Conservation (phyloP, 1,140 invertebrate genomes). For the Amyelois transitella region DNA sequence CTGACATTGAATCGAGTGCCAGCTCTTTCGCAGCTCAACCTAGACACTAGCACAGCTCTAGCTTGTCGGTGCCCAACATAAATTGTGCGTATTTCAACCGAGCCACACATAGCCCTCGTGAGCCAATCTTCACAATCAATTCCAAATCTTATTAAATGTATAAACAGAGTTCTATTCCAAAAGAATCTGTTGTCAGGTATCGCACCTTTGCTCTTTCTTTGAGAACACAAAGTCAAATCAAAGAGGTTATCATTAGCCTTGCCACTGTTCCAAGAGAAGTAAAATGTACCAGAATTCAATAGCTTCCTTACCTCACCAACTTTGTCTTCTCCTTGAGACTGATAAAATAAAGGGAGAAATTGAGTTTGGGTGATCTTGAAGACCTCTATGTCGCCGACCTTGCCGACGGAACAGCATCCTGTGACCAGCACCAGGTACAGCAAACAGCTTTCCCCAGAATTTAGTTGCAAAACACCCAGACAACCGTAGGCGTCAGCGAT, state of each 20-base stretch:
- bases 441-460: constrained; percentile 87
- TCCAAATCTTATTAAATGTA: constrained; percentile 92
- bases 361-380: constrained; percentile 94
- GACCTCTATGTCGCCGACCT: constrained; percentile 94
- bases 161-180: constrained; percentile 96
- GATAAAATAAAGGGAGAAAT: constrained; percentile 90
- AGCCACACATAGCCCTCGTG: constrained; percentile 95
- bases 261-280: constrained; percentile 87
- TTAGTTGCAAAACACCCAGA: constrained; percentile 90
- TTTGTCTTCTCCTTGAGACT: constrained; percentile 81
- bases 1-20: constrained; percentile 98
- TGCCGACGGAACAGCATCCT: constrained; percentile 95
- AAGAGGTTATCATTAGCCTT: constrained; percentile 73
- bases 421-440: constrained; percentile 95
- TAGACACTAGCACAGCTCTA: constrained; percentile 93
- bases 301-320: constrained; percentile 89
- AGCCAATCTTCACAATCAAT: constrained; percentile 93
- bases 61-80: constrained; percentile 96
- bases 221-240: constrained; percentile 95
- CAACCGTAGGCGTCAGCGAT: constrained; percentile 95
- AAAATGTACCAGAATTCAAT: constrained; percentile 96
- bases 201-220: constrained; percentile 88
- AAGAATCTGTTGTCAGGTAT: constrained; percentile 93
- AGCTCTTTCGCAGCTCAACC: constrained; percentile 96
- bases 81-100: constrained; percentile 95